Base-by-base conservation (phyloP, 2,797 vertebrate species). In the Urosaurus nigricauda region DNA sequence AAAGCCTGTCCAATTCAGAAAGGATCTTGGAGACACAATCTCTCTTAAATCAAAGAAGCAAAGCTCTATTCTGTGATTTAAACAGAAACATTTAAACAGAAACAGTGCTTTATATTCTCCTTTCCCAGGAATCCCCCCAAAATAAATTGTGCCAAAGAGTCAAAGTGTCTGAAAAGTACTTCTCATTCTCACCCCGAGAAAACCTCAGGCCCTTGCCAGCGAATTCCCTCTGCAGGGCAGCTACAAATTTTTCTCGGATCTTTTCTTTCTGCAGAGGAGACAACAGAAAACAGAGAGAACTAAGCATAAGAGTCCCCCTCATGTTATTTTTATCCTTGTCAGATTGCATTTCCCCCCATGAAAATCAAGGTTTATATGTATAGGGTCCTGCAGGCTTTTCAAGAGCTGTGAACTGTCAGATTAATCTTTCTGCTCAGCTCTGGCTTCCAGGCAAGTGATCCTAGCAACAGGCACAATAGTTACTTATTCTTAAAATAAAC, bases 201-300 rank as follows among this genome's bases (percentile, higher is more conserved):
- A 99, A 99, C 70, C 97, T 96, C 3, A 99, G 96, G 14, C 99
- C 99, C 94, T 99, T 99, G 87, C 98, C 99, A 9, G 98, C 98
- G 97, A 99, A 99, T 93, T 99, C 98, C 83, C 98, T 95, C 94
- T 99, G 98, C 93, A 99, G 93, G 63, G 99, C 99, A 70, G 98
- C 98, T 87, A 99, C 98, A 89, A 99, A 99, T 94, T 98, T 99
- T 96, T 99, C 98, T 89, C 98, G 97, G 91, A 99, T 99, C 96
- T 97, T 98, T 93, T 99, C 99, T 94, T 97, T 99, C 98, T 99
- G 97, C 5, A 4, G 86, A 79, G 84, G 32, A 51, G 43, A 80
- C 32, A 19, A 85, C 37, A 87, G 81, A 84, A 92, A 35, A 47
- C 53, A 88, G 71, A 19, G 29, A 29, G 79, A 43, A 60, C n/a